A percentile compares a stretch with the other conserved stretches of the same genome.
These are phyloP conservation scores for Drosophila neoperkinsi DNA, from an alignment of 2,888 invertebrate species.

Conservation along the genomic window DNA sequence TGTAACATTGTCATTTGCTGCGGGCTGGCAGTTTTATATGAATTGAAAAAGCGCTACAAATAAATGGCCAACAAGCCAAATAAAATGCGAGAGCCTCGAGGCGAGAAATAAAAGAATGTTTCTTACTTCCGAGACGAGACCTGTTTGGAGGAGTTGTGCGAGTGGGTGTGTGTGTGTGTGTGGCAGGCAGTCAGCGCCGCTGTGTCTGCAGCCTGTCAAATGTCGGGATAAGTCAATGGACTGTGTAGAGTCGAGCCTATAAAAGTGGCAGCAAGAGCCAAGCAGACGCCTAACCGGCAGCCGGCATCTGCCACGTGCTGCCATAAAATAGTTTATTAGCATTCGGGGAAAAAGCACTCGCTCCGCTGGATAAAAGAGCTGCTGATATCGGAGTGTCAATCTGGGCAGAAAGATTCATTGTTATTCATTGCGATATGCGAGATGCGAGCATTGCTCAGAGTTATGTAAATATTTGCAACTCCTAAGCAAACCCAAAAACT, in stretches of 20 bases:
- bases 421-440: not conserved
- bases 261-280: constrained; percentile 25
- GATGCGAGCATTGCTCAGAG: constrained; percentile 1
- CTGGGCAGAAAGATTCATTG: constrained; percentile 15
- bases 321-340: constrained; percentile 76
- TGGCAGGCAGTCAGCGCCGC: constrained; percentile 54
- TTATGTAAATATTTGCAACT: constrained; percentile 55
- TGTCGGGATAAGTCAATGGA: constrained; percentile 58
- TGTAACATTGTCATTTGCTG: constrained; percentile 31
- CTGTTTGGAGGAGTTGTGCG: not conserved
- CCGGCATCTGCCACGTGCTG: constrained; percentile 51
- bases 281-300: constrained; percentile 34
- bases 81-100: not conserved
- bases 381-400: constrained; percentile 11
- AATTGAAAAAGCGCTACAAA: constrained; percentile 35
- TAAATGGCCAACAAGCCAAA: constrained; percentile 24
- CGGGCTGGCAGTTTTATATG: constrained; percentile 45
- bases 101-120: constrained; percentile 25
- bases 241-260: constrained; percentile 15
- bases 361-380: not conserved
- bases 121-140: constrained; percentile 23
- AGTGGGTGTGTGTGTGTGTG: not conserved
- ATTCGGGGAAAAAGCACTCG: constrained; percentile 17
- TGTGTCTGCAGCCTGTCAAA: constrained; percentile 56
- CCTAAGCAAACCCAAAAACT: constrained; percentile 59